Conservation (phyloP, 2,113 vertebrate species). For the Halichoerus grypus region DNA sequence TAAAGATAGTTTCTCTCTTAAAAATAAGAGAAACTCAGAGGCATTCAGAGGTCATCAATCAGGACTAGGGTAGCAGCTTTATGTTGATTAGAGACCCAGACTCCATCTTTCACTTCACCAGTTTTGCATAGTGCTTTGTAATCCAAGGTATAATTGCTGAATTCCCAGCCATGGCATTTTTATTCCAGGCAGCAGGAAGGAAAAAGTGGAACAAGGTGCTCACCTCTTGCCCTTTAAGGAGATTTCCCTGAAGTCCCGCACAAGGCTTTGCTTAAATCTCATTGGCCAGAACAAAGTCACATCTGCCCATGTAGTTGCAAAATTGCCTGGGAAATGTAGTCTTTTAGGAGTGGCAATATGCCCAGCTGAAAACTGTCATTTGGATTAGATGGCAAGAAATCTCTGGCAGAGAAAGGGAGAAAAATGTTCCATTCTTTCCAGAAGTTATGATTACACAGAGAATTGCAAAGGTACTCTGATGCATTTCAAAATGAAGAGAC, state of each 20-base stretch:
- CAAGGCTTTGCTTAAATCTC: background rate
- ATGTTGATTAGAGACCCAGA: background rate
- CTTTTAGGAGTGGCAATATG: background rate
- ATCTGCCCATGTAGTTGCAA: background rate
- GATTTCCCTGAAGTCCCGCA: background rate
- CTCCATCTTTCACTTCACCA: background rate
- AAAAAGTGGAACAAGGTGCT: background rate
- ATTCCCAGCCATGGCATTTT: background rate
- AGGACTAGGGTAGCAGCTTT: background rate
- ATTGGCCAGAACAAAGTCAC: background rate
- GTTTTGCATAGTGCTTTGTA: background rate
- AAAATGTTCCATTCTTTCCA: background rate
- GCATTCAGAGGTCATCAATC: background rate
- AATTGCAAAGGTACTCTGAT: background rate
- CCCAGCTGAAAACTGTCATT: background rate
- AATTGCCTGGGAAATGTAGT: background rate
- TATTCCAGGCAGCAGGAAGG: background rate
- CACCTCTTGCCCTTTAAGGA: background rate
- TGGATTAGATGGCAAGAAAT: background rate
- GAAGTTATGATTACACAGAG: background rate
- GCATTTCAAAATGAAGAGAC: background rate
- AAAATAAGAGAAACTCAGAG: background rate
- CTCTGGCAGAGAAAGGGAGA: background rate
- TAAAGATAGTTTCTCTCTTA: background rate
- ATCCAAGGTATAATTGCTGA: background rate